A percentile compares a stretch with the other conserved stretches of the same genome.
Conservation (phyloP, 2,888 invertebrate genomes). For the Cephalotes varians region DNA sequence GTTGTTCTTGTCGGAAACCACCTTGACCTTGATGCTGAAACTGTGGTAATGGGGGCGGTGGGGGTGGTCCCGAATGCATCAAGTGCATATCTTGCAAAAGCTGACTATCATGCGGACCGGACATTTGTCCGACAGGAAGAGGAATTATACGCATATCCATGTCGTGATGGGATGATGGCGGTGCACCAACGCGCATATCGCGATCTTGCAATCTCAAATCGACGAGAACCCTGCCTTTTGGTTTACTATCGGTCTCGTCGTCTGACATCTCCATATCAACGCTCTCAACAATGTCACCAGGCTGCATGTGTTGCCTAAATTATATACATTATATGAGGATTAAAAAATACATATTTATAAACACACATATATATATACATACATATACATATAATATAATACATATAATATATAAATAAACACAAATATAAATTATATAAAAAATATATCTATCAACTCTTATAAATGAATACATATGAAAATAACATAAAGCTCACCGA, state of each 20-base stretch:
- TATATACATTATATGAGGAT: constrained; percentile 17
- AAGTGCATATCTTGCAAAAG: constrained; percentile 74
- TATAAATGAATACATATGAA: background rate
- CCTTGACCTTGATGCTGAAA: constrained; percentile 72
- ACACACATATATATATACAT: no score
- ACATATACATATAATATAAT: background rate
- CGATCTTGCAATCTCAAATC: constrained; percentile 83
- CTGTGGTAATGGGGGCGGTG: constrained; percentile 76
- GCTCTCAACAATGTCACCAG: constrained; percentile 91
- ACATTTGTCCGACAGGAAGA: constrained; percentile 74
- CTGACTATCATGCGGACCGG: constrained; percentile 67
- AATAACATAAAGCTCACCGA: constrained; percentile 76
- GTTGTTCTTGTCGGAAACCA: constrained; percentile 76
- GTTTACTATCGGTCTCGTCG: constrained; percentile 88
- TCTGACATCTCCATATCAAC: constrained; percentile 96
- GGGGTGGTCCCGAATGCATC: constrained; percentile 75
- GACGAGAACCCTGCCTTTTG: constrained; percentile 81
- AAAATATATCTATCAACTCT: background rate
- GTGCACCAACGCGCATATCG: constrained; percentile 78
- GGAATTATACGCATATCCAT: constrained; percentile 85
- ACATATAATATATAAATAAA: no score
- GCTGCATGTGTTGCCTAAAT: constrained; percentile 77
- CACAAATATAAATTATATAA: constrained; percentile 6
- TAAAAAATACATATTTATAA: no score
- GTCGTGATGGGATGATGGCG: constrained; percentile 83